phyloP scores from a whole-genome alignment of 2,888 invertebrate genomes.

The Hermaeophaga mercurialis region DNA sequence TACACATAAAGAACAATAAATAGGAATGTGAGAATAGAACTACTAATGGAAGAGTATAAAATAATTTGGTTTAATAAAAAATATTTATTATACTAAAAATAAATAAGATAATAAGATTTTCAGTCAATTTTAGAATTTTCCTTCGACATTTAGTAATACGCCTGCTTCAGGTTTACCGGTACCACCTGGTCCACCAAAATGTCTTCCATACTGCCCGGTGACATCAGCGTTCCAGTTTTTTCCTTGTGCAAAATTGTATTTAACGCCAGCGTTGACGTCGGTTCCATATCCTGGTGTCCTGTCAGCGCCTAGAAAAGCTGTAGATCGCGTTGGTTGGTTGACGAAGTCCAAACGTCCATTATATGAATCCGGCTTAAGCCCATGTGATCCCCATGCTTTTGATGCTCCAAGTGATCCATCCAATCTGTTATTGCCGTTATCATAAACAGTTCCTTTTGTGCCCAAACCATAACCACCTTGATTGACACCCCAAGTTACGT shows the following conservation, averaged over 20 bases:
- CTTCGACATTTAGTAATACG: constrained; percentile 9
- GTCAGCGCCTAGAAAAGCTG: constrained; percentile 40
- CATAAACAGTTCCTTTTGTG: constrained; percentile 3
- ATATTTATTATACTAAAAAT: no score
- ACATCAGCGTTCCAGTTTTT: constrained; percentile 43
- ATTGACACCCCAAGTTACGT: constrained; percentile 12
- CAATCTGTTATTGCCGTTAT: constrained; percentile 38
- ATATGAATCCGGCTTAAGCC: constrained; percentile 39
- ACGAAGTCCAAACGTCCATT: constrained; percentile 44
- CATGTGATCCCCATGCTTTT: constrained; percentile 40
- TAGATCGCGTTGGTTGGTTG: constrained; percentile 42
- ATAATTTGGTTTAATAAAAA: no score
- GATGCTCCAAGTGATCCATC: constrained; percentile 41
- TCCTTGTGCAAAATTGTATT: constrained; percentile 35
- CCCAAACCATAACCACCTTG: constrained; percentile 12
- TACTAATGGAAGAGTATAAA: no score
- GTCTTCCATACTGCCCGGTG: constrained; percentile 42
- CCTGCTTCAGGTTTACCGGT: constrained; percentile 39
- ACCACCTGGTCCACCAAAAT: constrained; percentile 43
- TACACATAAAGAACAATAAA: no score
- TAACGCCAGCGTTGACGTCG: constrained; percentile 39
- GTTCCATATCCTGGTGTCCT: constrained; percentile 41
- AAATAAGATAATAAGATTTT: no score
- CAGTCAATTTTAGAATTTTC: no score
- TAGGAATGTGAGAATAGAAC: no score